Evolutionary conservation across 2,797 vertebrate species (phyloP).

Genomic region (Myiotriccus ornatus): DNA sequence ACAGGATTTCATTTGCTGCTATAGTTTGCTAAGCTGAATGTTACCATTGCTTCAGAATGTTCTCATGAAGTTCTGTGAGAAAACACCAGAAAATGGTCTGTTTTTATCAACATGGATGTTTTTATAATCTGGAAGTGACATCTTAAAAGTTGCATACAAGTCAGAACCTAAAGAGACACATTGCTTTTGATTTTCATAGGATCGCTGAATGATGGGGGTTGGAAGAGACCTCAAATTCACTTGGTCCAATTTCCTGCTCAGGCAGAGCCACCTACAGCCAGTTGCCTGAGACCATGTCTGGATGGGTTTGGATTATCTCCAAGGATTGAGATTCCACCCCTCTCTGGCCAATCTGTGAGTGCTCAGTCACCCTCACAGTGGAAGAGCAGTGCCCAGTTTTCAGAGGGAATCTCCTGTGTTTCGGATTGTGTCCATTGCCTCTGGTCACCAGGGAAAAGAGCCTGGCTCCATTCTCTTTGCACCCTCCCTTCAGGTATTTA

Average conservation of each 20-base stretch:
- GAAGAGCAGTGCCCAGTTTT: background rate
- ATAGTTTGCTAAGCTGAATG: background rate
- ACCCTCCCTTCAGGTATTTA: background rate
- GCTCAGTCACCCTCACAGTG: fast-evolving
- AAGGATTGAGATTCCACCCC: background rate
- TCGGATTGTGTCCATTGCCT: background rate
- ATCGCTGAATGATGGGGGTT: background rate
- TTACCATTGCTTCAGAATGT: background rate
- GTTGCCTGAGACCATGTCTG: background rate
- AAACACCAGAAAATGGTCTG: background rate
- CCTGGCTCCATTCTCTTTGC: background rate
- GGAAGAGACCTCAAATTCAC: background rate
- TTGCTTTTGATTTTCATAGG: background rate
- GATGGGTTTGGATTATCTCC: background rate
- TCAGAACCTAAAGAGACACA: background rate
- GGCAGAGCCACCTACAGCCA: background rate
- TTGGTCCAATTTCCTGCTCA: background rate
- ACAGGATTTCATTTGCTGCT: background rate
- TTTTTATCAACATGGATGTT: background rate
- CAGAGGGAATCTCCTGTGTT: background rate
- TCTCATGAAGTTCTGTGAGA: background rate
- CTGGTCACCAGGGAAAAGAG: background rate
- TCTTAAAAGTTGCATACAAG: background rate
- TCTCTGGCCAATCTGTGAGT: background rate
- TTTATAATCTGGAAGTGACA: background rate